Percentiles rank a stretch among this genome's conserved stretches.
Conservation (phyloP, 2,888 invertebrate genomes). For the Anodontia alba region DNA sequence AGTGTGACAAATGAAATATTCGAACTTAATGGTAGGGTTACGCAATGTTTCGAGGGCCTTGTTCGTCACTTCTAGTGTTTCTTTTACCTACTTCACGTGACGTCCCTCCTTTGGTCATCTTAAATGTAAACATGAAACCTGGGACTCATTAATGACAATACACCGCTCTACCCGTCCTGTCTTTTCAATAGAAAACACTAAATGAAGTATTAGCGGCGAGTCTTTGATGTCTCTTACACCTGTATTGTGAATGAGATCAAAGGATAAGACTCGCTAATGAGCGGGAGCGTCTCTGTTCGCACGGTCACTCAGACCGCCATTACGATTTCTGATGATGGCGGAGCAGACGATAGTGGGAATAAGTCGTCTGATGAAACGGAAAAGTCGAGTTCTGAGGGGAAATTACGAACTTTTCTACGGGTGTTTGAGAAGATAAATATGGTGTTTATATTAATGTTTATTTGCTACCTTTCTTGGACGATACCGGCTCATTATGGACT, state of each 20-base stretch:
- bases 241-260: slow-evolving; percentile 18
- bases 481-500: slow-evolving; percentile 64
- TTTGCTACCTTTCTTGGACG: slow-evolving; percentile 68
- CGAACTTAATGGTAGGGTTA: not conserved
- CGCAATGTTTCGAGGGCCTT: slow-evolving; percentile 4
- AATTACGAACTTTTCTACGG: slow-evolving; percentile 27
- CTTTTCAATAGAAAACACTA: slow-evolving; percentile 13
- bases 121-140: slow-evolving; percentile 4
- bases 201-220: slow-evolving; percentile 18
- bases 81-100: slow-evolving; percentile 11
- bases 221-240: not conserved
- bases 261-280: slow-evolving; percentile 5
- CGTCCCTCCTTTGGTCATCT: slow-evolving; percentile 12
- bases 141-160: slow-evolving; percentile 10
- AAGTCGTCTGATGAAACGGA: not conserved
- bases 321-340: not conserved
- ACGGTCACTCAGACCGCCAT: slow-evolving; percentile 11
- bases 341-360: not conserved
- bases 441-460: slow-evolving; percentile 66
- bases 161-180: slow-evolving; percentile 3
- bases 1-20: not conserved
- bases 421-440: slow-evolving; percentile 68
- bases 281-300: slow-evolving; percentile 10
- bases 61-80: not conserved
- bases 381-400: not conserved